Conservation (phyloP, 2,113 vertebrate genomes). For the Steatornis caripensis region DNA sequence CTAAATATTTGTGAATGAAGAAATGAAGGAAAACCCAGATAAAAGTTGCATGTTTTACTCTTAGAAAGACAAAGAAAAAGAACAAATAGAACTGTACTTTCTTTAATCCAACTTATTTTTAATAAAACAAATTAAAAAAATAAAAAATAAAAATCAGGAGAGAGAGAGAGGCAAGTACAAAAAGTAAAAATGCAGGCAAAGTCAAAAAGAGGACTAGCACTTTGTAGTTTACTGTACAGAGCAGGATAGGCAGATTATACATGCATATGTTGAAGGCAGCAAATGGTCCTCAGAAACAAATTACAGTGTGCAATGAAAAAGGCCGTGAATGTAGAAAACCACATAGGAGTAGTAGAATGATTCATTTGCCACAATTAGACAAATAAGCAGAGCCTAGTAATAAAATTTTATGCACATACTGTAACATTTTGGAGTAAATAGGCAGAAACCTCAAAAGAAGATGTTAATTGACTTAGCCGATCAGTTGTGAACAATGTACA, state of each 20-base stretch:
- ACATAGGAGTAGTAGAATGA: neutral
- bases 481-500: neutral
- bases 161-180: neutral
- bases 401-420: neutral
- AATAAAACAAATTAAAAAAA: neutral
- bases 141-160: neutral
- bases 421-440: neutral
- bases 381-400: neutral
- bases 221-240: neutral
- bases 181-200: neutral
- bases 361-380: neutral
- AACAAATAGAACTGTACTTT: neutral
- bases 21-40: neutral
- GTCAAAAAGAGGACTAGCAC: neutral
- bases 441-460: neutral
- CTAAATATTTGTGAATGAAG: too few relatives aligned
- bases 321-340: neutral
- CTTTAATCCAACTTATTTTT: neutral
- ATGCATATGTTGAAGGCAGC: neutral
- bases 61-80: neutral
- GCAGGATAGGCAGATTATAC: neutral
- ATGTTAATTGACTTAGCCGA: neutral
- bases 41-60: neutral
- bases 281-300: neutral
- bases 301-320: neutral